Conservation (phyloP, 2,797 vertebrate genomes). For the Sylvia borin region DNA sequence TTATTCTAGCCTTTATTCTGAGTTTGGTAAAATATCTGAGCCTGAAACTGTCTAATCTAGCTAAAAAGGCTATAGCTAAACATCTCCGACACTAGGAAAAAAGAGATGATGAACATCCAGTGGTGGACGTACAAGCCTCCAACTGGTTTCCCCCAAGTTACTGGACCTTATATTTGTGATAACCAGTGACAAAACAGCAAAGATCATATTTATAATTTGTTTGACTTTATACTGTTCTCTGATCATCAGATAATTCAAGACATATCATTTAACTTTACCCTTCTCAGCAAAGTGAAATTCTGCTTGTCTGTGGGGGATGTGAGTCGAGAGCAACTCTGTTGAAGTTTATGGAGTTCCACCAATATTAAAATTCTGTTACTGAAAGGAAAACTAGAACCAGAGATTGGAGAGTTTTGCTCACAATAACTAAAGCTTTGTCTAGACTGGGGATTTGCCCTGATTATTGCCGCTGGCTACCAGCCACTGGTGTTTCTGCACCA, state of each 20-base stretch:
- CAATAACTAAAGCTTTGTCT: slow-evolving; percentile 48
- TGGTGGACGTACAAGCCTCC: background rate
- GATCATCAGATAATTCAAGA: background rate
- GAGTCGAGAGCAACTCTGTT: background rate
- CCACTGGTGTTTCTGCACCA: slow-evolving; percentile 17
- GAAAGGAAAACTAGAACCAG: slow-evolving; percentile 21
- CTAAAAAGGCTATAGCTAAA: background rate
- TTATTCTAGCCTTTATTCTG: background rate
- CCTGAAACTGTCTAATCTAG: background rate
- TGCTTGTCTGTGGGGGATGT: background rate
- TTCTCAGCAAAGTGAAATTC: background rate
- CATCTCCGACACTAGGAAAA: background rate
- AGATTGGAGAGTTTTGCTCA: slow-evolving; percentile 28
- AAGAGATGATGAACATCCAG: background rate
- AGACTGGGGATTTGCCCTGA: slow-evolving; percentile 63
- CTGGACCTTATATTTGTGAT: background rate
- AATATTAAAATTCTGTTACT: background rate
- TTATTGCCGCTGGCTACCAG: slow-evolving; percentile 36
- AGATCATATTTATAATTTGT: background rate
- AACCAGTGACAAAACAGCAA: background rate
- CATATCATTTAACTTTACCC: background rate
- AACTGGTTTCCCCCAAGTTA: background rate
- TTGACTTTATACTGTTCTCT: background rate
- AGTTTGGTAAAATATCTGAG: background rate
- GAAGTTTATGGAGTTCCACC: background rate